phyloP scores from a whole-genome alignment of 2,888 invertebrate genomes.

The Diarsia mendica region DNA sequence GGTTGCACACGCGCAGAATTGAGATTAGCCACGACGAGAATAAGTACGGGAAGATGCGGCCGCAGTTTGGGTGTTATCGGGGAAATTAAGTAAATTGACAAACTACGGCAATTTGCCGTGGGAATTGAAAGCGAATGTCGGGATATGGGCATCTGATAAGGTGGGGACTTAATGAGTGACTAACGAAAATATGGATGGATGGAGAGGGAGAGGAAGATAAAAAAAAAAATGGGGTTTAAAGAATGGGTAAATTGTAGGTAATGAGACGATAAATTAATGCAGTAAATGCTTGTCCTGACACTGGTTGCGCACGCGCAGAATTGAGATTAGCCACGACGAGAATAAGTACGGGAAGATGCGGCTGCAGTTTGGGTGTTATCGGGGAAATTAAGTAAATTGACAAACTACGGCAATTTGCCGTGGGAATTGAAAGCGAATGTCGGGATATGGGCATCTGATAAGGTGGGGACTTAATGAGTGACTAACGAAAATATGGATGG shows the following conservation, averaged over 20 bases:
- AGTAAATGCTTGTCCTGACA: constrained; percentile 32
- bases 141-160: too few species aligned
- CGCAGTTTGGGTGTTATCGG: background rate
- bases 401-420: background rate
- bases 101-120: background rate
- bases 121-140: too few species aligned
- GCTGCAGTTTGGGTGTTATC: background rate
- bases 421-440: too few species aligned
- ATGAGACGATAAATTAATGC: constrained; percentile 38
- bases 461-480: too few species aligned
- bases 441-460: too few species aligned
- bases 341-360: background rate
- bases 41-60: background rate
- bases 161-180: too few species aligned
- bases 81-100: background rate
- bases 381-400: constrained; percentile 4
- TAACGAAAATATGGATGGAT: too few species aligned
- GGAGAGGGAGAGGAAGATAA: too few species aligned
- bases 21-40: constrained; percentile 15
- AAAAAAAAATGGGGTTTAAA: background rate
- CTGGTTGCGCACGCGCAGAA: constrained; percentile 19
- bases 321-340: constrained; percentile 19
- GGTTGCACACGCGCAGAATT: constrained; percentile 22
- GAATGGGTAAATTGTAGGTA: constrained; percentile 11
- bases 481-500: too few species aligned